A percentile compares a stretch with the other conserved stretches of the same genome.
Evolutionary conservation across 1,140 invertebrate species (phyloP).

Genomic region (Drosophila tristis): DNA sequence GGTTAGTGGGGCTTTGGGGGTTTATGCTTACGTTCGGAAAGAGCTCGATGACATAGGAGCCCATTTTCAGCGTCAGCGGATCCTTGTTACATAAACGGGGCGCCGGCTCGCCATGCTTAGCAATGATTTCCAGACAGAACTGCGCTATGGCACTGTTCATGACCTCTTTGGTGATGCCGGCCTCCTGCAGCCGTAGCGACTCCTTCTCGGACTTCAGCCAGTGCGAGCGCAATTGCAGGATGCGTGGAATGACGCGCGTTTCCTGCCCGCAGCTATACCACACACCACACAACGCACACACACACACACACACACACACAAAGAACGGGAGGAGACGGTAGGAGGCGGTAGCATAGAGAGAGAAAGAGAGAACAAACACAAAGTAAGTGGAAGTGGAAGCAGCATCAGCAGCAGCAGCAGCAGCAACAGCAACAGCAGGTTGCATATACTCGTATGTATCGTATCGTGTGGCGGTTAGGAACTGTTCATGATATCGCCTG

Average conservation of each 20-base stretch:
- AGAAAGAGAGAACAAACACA: slow-evolving; percentile 8
- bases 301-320: background rate
- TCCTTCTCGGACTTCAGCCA: slow-evolving; percentile 97
- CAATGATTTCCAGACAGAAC: slow-evolving; percentile 98
- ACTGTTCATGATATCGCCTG: background rate
- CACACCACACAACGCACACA: background rate
- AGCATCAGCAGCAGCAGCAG: too few species aligned
- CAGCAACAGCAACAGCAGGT: too few species aligned
- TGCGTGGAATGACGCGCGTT: slow-evolving; percentile 97
- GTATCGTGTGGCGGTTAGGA: too few species aligned
- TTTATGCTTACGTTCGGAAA: slow-evolving; percentile 88
- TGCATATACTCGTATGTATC: too few species aligned
- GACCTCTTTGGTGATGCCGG: slow-evolving; percentile 95
- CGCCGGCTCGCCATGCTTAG: slow-evolving; percentile 97
- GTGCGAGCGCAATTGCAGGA: slow-evolving; percentile 95
- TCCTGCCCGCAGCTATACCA: slow-evolving; percentile 96
- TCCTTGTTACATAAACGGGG: slow-evolving; percentile 98
- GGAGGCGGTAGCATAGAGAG: slow-evolving; percentile 11
- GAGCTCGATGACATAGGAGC: slow-evolving; percentile 92
- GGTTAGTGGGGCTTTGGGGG: background rate
- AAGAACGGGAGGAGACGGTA: slow-evolving; percentile 11
- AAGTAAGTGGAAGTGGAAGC: too few species aligned
- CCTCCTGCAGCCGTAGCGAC: slow-evolving; percentile 94
- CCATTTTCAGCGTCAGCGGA: slow-evolving; percentile 98
- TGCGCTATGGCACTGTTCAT: slow-evolving; percentile 97